Conservation (phyloP, 2,113 vertebrate species). For the Pedetes capensis region DNA sequence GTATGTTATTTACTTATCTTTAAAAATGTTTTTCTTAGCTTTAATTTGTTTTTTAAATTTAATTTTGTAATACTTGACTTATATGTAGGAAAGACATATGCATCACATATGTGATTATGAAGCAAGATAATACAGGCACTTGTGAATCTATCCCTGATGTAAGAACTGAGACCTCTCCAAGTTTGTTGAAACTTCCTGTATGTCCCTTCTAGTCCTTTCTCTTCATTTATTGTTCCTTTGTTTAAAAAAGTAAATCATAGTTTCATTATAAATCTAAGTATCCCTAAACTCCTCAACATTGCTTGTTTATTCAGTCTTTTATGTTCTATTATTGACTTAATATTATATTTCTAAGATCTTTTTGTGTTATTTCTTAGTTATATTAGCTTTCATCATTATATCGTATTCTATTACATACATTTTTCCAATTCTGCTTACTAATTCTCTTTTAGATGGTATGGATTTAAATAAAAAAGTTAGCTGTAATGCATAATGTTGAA, state of each 20-base stretch:
- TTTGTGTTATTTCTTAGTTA: background rate
- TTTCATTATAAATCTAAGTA: background rate
- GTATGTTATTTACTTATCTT: background rate
- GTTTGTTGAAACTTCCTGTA: background rate
- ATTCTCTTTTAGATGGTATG: background rate
- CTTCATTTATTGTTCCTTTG: background rate
- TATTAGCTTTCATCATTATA: background rate
- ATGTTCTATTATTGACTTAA: background rate
- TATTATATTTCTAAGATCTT: background rate
- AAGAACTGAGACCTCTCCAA: background rate
- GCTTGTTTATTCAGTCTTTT: background rate
- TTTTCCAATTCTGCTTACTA: background rate
- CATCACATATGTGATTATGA: background rate
- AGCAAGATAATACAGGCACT: background rate
- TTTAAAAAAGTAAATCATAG: background rate
- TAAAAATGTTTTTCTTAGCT: background rate
- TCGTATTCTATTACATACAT: background rate
- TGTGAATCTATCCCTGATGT: background rate
- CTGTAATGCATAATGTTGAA: background rate
- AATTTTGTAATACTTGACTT: background rate
- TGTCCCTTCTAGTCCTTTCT: background rate
- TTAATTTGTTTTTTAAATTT: background rate
- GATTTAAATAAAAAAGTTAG: background rate
- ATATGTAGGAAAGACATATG: background rate
- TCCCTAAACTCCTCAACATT: background rate